phyloP scores from a whole-genome alignment of 2,113 vertebrate species.

The Cricetomys ansorgei region DNA sequence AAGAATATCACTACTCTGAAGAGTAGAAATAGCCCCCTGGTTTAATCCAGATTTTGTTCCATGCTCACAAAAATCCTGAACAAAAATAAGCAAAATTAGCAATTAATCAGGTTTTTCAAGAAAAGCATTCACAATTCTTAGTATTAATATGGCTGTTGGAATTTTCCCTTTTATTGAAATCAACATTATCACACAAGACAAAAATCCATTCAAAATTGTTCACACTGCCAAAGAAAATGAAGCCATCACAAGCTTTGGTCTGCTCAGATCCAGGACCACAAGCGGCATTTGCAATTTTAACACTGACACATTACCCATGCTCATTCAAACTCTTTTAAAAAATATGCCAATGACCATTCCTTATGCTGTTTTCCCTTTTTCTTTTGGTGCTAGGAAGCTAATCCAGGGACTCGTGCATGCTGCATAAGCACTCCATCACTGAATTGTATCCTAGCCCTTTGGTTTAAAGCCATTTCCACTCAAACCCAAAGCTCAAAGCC shows the following conservation, averaged over 20 bases:
- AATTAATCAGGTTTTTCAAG: constrained; percentile 33
- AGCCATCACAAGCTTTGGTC: constrained; percentile 39
- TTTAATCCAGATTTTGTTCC: constrained; percentile 92
- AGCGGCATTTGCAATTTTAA: constrained; percentile 52
- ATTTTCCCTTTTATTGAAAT: constrained; percentile 52
- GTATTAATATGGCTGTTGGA: constrained; percentile 31
- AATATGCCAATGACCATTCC: constrained; percentile 16
- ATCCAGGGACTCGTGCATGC: not conserved
- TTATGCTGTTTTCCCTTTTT: not conserved
- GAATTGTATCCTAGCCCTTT: not conserved
- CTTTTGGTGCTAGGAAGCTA: not conserved
- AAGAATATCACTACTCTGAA: constrained; percentile 96
- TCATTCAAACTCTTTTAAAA: constrained; percentile 44
- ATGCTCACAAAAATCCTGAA: constrained; percentile 96
- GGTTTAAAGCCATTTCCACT: constrained; percentile 80
- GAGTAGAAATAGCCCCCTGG: constrained; percentile 90
- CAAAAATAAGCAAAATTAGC: constrained; percentile 64
- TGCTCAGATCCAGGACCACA: not conserved
- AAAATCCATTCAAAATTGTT: constrained; percentile 51
- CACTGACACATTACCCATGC: constrained; percentile 64
- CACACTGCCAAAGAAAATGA: constrained; percentile 28
- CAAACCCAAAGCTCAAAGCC: constrained; percentile 86
- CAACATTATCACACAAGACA: constrained; percentile 28
- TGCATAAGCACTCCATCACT: not conserved
- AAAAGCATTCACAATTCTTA: constrained; percentile 61